phyloP scores from a whole-genome alignment of 1,140 invertebrate genomes.

The Asobara japonica region DNA sequence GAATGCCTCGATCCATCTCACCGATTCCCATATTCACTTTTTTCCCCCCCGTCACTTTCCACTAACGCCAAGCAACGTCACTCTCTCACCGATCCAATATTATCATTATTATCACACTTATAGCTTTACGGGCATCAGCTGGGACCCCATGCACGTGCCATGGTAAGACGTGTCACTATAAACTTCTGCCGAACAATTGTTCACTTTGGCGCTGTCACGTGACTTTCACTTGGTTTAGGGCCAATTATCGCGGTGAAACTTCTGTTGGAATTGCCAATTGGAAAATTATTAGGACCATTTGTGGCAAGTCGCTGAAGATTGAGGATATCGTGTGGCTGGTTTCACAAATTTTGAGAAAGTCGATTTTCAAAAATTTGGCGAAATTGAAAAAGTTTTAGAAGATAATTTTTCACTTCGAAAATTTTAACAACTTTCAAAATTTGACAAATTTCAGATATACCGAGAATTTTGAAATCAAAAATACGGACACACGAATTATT shows the following conservation, averaged over 20 bases:
- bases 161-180: background rate
- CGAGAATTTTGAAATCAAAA: no score
- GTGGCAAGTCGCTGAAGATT: no score
- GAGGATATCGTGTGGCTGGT: no score
- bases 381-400: no score
- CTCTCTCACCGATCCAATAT: background rate
- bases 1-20: slow-evolving; percentile 65
- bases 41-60: slow-evolving; percentile 24
- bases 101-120: background rate
- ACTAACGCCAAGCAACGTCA: slow-evolving; percentile 4
- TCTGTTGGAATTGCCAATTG: background rate
- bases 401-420: no score
- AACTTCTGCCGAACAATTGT: background rate
- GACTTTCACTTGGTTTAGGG: background rate
- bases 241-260: background rate
- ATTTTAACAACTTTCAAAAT: no score
- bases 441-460: no score
- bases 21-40: slow-evolving; percentile 56
- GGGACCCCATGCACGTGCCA: background rate
- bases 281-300: background rate
- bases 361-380: no score
- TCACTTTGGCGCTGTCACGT: background rate
- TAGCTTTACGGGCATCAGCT: background rate
- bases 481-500: no score
- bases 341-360: no score